These are phyloP conservation scores for Colius striatus DNA, from an alignment of 2,113 vertebrate species.

Conservation along the genomic window DNA sequence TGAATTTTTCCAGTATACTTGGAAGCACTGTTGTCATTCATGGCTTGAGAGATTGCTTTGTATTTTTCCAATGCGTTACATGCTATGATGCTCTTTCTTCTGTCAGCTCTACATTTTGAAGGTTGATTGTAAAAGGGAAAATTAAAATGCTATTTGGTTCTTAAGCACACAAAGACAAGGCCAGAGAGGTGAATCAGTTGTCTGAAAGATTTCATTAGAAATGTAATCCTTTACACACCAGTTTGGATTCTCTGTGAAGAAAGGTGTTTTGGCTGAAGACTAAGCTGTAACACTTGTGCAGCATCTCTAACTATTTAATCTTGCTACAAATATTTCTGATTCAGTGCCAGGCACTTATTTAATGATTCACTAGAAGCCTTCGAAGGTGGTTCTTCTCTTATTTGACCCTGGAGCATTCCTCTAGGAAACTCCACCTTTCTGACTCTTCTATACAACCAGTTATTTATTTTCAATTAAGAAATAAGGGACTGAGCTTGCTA, in stretches of 20 bases:
- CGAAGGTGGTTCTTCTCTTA: neutral
- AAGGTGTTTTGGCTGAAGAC: neutral
- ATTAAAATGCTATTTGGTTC: neutral
- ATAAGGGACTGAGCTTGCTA: neutral
- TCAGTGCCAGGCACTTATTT: constrained; percentile 6
- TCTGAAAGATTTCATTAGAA: neutral
- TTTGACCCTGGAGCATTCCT: neutral
- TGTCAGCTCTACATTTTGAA: neutral
- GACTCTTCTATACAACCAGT: neutral
- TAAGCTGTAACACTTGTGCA: neutral
- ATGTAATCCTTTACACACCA: neutral
- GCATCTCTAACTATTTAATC: neutral
- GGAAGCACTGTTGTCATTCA: neutral
- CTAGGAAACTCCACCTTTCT: neutral
- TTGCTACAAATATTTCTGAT: neutral
- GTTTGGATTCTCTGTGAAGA: neutral
- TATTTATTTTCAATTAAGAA: neutral
- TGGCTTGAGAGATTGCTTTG: neutral
- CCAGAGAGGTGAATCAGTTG: neutral
- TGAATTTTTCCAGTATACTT: neutral
- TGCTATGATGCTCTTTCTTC: neutral
- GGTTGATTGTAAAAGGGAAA: neutral
- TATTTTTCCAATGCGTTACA: neutral
- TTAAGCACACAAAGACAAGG: neutral
- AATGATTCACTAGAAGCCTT: neutral